Base-by-base conservation (phyloP, 2,888 invertebrate species). In the Habrosyne pyritoides region DNA sequence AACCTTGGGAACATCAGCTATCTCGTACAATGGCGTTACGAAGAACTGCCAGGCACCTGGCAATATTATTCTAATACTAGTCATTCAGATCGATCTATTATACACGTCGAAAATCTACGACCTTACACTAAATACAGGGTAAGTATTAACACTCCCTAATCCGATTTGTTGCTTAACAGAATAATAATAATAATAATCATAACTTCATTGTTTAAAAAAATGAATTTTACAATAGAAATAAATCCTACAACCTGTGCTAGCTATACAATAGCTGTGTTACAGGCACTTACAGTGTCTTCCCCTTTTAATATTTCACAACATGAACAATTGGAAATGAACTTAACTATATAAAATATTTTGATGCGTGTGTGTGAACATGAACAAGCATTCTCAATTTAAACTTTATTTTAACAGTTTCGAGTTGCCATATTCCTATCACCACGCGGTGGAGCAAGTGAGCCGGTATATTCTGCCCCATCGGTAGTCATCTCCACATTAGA, bases 61-160 rank as follows among this genome's bases (percentile, higher is more conserved):
- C 96, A 96, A 79, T 97, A 96, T 81, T 97, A 96, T 80, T 93
- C 95, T 50, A 96, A 96, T 77, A 94, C 95, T 70, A 95, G 94
- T 52, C 95, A 96, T 93, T 94, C 94, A 1, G 93, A 94, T 68
- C 81, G 94, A 67, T 94, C 94, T 21, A 94, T 95, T 46, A 96
- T 96, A 68, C 93, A 94, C 24, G 95, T 98, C 8, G 95, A 96
- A 64, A 95, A 96, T 67, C 91, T 98, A 52, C 95, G 96, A 66
- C 98, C 98, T 0, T 98, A 97, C 80, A 97, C 98, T 0, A 97
- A 96, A 80, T 98, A 98, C 81, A 94, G 96, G 93, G 98, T 98
- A 90, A 91, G 42, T 18, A 93, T 79, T 22, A 24, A 53, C 10
- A 47, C 48, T 24, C 28, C 50, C 47, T 26, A 55, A 14, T 52